Conservation (phyloP, 2,888 invertebrate genomes). For the Arge pagana region DNA sequence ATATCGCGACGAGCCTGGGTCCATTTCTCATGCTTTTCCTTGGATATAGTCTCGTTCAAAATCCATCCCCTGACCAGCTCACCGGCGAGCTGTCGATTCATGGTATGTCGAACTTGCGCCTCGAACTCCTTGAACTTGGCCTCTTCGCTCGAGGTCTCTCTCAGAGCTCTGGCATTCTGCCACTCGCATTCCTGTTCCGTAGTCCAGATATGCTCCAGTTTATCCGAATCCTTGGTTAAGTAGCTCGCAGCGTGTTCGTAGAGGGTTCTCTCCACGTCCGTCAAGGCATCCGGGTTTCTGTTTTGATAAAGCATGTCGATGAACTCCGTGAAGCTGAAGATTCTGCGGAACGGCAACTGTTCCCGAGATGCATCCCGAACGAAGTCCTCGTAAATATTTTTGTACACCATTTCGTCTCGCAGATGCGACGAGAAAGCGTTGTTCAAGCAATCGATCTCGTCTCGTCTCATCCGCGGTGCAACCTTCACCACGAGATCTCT, state of each 20-base stretch:
- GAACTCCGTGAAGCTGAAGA: not conserved
- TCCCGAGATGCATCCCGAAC: not conserved
- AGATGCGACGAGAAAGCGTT: not conserved
- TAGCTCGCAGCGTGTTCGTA: constrained; percentile 11
- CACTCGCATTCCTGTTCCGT: constrained; percentile 11
- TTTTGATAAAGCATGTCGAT: constrained; percentile 5
- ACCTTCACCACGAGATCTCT: not conserved
- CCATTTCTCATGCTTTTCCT: not conserved
- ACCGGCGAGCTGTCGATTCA: constrained; percentile 2
- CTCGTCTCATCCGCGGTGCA: constrained; percentile 5
- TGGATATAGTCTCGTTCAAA: not conserved
- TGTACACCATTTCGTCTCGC: constrained; percentile 3
- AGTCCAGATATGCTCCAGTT: not conserved
- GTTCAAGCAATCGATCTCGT: constrained; percentile 8
- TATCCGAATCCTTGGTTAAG: not conserved
- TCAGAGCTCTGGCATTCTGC: not conserved
- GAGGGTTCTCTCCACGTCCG: not conserved
- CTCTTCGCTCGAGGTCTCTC: not conserved
- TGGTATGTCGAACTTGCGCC: not conserved
- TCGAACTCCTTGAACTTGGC: not conserved
- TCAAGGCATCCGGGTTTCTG: constrained; percentile 9
- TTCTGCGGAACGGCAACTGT: constrained; percentile 3
- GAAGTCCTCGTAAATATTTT: not conserved
- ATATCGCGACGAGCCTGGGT: not conserved
- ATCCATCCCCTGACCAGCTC: not conserved